Base-by-base conservation (phyloP, 2,888 invertebrate species). In the Patella ulyssiponensis region DNA sequence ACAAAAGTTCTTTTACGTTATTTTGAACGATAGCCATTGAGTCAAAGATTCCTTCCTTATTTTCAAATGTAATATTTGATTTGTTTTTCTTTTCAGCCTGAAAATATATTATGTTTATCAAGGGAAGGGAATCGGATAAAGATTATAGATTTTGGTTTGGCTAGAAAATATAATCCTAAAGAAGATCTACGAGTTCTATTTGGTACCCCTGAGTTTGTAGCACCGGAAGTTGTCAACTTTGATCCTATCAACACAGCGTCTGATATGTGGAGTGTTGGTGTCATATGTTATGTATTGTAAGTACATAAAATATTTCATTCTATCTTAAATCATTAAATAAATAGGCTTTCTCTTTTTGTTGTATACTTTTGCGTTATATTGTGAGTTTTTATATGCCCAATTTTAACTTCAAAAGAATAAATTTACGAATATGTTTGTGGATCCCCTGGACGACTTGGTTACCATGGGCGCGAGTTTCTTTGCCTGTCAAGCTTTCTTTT, bases 201-300 rank as follows among this genome's bases (percentile, higher is more conserved):
- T 90, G 99, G 99, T 1, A 99, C 99, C 0, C 99, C 99, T 0
- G 99, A 99, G 93, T 99, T 99, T 91, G 98, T 98, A 74, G 98
- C 98, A 0, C 99, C 99, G 0, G 99, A 99, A 94, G 98, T 99
- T 51, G 97, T 99, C 69, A 99, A 98, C 93, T 99, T 98, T 92
- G 99, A 99, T 91, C 96, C 96, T 89, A 97, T 99, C 88, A 96
- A 96, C 77, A 98, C 95, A 90, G 96, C 96, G 12, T 98, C 99
- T 0, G 99, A 99, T 90, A 98, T 99, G 98, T 99, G 98, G 99
- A 97, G 97, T 76, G 95, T 99, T 44, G 99, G 99, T 70, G 98
- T 99, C 80, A 98, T 99, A 87, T 97, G 97, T 91, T 99, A 99
- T 92, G 98, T 99, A 78, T 93, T 99, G 98, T 99, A 93, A 97